These are phyloP conservation scores for Cephus runcator DNA, from an alignment of 2,888 invertebrate genomes.

Conservation along the genomic window DNA sequence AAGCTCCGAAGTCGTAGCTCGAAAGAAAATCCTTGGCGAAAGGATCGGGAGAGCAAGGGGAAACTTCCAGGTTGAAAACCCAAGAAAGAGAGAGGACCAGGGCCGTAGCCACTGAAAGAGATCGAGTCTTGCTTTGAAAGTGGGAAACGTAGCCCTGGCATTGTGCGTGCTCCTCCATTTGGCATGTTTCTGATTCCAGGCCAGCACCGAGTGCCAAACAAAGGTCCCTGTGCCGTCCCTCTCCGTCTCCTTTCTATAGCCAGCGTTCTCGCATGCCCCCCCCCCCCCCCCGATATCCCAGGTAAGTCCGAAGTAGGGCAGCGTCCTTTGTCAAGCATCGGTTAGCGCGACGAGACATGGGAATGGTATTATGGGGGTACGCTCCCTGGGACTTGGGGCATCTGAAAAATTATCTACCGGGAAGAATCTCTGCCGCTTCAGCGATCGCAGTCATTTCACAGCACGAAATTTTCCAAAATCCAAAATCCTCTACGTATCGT, in stretches of 20 bases:
- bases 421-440: neutral
- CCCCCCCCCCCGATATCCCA: neutral
- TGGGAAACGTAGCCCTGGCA: neutral
- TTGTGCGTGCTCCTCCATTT: neutral
- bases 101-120: neutral
- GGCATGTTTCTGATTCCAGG: neutral
- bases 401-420: neutral
- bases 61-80: neutral
- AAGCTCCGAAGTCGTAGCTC: neutral
- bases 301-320: neutral
- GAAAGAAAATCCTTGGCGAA: neutral
- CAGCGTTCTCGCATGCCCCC: neutral
- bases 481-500: neutral
- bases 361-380: neutral
- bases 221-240: neutral
- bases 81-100: neutral
- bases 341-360: neutral
- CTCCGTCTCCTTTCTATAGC: neutral
- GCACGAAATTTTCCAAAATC: neutral
- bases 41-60: neutral
- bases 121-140: neutral
- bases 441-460: neutral
- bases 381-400: neutral
- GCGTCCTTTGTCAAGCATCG: conserved; percentile 3
- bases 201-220: neutral